A percentile compares a stretch with the other conserved stretches of the same genome.
phyloP scores from a whole-genome alignment of 2,113 vertebrate species.

The Albula goreensis region DNA sequence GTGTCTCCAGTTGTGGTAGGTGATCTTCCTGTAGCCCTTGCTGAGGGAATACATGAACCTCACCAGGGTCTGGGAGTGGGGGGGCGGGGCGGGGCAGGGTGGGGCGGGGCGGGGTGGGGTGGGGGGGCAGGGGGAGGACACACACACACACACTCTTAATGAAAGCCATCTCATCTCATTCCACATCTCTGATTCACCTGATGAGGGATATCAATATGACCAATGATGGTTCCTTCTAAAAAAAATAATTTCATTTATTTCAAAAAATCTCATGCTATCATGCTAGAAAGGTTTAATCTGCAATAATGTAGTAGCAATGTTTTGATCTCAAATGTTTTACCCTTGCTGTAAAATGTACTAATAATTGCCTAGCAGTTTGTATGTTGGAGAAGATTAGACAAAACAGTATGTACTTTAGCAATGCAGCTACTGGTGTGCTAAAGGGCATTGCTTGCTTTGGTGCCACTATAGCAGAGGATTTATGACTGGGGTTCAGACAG shows the following conservation, averaged over 20 bases:
- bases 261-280: too few relatives aligned
- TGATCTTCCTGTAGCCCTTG: constrained; percentile 77
- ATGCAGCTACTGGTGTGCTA: neutral
- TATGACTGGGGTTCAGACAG: too few relatives aligned
- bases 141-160: neutral
- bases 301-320: neutral
- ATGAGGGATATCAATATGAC: neutral
- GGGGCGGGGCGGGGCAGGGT: too few relatives aligned
- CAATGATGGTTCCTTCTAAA: too few relatives aligned
- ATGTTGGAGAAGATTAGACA: neutral
- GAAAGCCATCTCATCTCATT: neutral
- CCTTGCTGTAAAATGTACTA: neutral
- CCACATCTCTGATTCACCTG: neutral
- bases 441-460: neutral
- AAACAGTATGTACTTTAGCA: too few relatives aligned
- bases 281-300: neutral
- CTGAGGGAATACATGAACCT: constrained; percentile 73
- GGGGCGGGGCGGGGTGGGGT: too few relatives aligned
- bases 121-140: too few relatives aligned
- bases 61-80: constrained; percentile 61
- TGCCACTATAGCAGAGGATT: neutral
- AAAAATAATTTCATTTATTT: too few relatives aligned
- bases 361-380: neutral
- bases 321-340: neutral
- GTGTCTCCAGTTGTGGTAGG: constrained; percentile 81